A percentile compares a stretch with the other conserved stretches of the same genome.
These are phyloP conservation scores for Melangyna quadrimaculata DNA, from an alignment of 2,888 invertebrate species.

Conservation along the genomic window DNA sequence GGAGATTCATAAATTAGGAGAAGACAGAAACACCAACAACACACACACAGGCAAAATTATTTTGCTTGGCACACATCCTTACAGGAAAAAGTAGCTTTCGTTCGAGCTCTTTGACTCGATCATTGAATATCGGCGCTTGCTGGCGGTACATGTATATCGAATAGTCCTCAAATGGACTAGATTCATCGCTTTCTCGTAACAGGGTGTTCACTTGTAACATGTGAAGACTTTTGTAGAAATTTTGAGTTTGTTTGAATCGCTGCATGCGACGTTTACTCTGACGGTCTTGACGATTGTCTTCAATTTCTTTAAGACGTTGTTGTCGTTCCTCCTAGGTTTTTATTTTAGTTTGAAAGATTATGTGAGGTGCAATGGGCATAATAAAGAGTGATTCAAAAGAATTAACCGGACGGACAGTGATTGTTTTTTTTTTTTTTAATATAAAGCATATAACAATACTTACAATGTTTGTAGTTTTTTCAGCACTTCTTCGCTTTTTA, in stretches of 20 bases:
- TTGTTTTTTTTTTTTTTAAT: slow-evolving; percentile 11
- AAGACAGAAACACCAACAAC: slow-evolving; percentile 61
- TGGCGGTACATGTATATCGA: slow-evolving; percentile 92
- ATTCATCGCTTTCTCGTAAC: slow-evolving; percentile 83
- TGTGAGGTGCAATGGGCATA: slow-evolving; percentile 35
- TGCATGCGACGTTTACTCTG: slow-evolving; percentile 85
- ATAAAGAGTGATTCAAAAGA: slow-evolving; percentile 24
- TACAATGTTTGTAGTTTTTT: slow-evolving; percentile 85
- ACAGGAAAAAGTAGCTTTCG: slow-evolving; percentile 88
- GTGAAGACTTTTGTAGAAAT: slow-evolving; percentile 92
- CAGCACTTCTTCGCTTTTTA: slow-evolving; percentile 84
- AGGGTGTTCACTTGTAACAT: slow-evolving; percentile 90
- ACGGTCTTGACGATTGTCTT: slow-evolving; percentile 85
- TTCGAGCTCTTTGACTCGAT: slow-evolving; percentile 91
- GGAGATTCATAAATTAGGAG: slow-evolving; percentile 18
- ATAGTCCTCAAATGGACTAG: slow-evolving; percentile 89
- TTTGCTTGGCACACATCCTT: slow-evolving; percentile 80
- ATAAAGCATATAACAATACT: slow-evolving; percentile 80
- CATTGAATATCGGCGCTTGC: slow-evolving; percentile 91
- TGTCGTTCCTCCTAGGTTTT: slow-evolving; percentile 86
- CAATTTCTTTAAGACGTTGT: slow-evolving; percentile 88
- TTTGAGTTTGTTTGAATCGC: slow-evolving; percentile 89
- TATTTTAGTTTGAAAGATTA: slow-evolving; percentile 34
- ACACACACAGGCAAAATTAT: slow-evolving; percentile 37
- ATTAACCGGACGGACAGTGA: slow-evolving; percentile 53